These are phyloP conservation scores for Sebastes diaconus DNA, from an alignment of 2,797 vertebrate species.

Conservation along the genomic window DNA sequence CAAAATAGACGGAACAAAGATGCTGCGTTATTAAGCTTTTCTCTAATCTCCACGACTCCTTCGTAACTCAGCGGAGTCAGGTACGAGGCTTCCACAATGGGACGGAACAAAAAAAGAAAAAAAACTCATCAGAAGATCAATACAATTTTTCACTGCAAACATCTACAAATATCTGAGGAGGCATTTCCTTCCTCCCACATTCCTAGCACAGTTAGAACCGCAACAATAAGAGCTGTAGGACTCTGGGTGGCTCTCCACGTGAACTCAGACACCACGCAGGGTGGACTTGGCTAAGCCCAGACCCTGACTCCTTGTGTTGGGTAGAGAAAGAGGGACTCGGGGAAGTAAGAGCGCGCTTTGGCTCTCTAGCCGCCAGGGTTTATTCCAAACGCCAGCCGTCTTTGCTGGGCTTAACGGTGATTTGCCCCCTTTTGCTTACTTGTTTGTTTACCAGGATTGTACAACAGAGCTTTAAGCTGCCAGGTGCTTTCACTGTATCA, in stretches of 20 bases:
- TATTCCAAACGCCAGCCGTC: slow-evolving; percentile 37
- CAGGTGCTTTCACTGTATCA: slow-evolving; percentile 65
- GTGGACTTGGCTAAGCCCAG: slow-evolving; percentile 15
- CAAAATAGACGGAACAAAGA: slow-evolving; percentile 55
- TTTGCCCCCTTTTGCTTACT: slow-evolving; percentile 66
- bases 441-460: slow-evolving; percentile 73
- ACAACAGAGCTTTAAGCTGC: slow-evolving; percentile 46
- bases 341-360: slow-evolving; percentile 21
- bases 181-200: slow-evolving; percentile 27
- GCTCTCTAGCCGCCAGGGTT: slow-evolving; percentile 6
- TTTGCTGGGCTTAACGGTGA: slow-evolving; percentile 62
- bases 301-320: slow-evolving; percentile 1
- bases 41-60: slow-evolving; percentile 53
- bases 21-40: slow-evolving; percentile 51
- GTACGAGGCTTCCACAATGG: slow-evolving; percentile 41
- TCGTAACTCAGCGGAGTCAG: slow-evolving; percentile 46
- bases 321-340: background rate
- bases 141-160: slow-evolving; percentile 11
- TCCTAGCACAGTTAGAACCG: slow-evolving; percentile 8
- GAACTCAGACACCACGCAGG: slow-evolving; percentile 7
- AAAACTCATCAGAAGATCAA: slow-evolving; percentile 29
- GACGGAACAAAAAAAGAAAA: slow-evolving; percentile 3
- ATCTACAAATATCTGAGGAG: slow-evolving; percentile 13
- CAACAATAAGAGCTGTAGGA: slow-evolving; percentile 15
- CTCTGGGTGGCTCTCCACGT: slow-evolving; percentile 36